Conservation (phyloP, 2,113 vertebrate genomes). For the Pituophis catenifer region DNA sequence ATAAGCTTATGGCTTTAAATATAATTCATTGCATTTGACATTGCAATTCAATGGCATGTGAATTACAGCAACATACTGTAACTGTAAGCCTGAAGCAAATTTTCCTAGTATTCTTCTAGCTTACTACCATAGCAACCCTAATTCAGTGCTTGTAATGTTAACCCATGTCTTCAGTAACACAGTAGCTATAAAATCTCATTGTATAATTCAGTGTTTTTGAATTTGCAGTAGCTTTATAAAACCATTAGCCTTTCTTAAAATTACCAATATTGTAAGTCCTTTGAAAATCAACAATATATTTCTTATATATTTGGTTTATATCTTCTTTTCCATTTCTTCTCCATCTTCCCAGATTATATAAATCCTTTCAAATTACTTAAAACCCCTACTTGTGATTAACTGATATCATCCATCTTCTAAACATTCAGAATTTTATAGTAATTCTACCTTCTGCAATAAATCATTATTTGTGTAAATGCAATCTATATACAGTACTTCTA, state of each 20-base stretch:
- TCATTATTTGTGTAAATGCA: neutral
- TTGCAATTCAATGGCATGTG: neutral
- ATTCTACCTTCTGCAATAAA: neutral
- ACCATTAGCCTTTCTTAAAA: neutral
- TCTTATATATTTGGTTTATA: neutral
- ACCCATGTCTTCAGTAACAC: neutral
- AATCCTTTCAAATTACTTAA: neutral
- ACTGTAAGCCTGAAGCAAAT: constrained; percentile 4
- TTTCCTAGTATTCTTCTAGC: neutral
- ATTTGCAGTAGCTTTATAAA: neutral
- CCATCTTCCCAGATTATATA: neutral
- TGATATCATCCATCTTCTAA: neutral
- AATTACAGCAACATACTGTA: constrained; percentile 5
- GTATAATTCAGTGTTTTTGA: neutral
- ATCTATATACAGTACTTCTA: no score
- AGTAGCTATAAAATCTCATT: neutral
- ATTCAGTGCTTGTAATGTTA: neutral
- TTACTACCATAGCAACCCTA: neutral
- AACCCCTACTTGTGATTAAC: neutral
- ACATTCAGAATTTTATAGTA: neutral
- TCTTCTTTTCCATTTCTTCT: neutral
- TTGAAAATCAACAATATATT: neutral
- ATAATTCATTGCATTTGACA: neutral
- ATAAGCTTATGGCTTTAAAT: neutral
- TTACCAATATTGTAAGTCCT: neutral